phyloP scores from a whole-genome alignment of 2,797 vertebrate genomes.

The Hylomyscus alleni region DNA sequence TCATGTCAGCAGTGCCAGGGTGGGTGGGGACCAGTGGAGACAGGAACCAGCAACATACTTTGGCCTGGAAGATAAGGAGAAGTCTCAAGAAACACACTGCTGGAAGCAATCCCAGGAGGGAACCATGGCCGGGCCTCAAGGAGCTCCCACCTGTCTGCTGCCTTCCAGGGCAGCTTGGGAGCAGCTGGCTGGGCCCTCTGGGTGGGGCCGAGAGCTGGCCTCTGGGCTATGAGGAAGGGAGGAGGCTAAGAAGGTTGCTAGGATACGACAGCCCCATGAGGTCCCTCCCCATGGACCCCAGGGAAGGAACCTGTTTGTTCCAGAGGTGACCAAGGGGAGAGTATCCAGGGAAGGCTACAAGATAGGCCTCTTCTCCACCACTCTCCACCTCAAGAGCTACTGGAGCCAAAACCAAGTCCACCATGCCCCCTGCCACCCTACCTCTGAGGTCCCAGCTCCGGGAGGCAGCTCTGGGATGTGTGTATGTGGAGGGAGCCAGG shows the following conservation, averaged over 20 bases:
- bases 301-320: neutral
- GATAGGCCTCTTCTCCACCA: neutral
- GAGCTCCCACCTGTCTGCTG: neutral
- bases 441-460: neutral
- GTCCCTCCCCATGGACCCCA: neutral
- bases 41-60: constrained; percentile 62
- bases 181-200: neutral
- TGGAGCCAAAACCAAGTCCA: neutral
- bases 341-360: neutral
- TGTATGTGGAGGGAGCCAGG: neutral
- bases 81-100: neutral
- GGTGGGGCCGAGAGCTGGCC: neutral
- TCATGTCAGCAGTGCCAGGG: neutral
- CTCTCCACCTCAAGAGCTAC: neutral
- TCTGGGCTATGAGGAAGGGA: neutral
- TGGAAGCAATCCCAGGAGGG: neutral
- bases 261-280: neutral
- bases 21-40: neutral
- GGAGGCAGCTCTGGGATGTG: neutral
- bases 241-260: neutral
- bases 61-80: constrained; percentile 75
- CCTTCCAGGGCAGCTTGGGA: neutral
- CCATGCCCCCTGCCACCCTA: accelerated
- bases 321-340: neutral
- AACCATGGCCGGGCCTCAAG: neutral